Conservation (phyloP, 2,797 vertebrate species). For the Cyprinodon diabolis region DNA sequence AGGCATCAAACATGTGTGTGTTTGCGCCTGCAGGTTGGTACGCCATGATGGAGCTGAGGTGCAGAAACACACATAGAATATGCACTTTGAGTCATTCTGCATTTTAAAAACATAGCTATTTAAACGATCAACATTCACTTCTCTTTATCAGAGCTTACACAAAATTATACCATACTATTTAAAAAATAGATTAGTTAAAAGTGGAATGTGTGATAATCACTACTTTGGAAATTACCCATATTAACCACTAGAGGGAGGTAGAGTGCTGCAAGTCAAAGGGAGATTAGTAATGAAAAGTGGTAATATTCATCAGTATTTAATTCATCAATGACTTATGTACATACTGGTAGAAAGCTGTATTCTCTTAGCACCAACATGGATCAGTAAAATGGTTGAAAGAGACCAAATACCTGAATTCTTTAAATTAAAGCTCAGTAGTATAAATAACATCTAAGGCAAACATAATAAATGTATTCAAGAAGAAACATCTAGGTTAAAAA, state of each 20-base stretch:
- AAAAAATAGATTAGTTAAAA: not conserved
- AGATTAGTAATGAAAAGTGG: too few relatives aligned
- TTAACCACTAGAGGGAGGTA: constrained; percentile 69
- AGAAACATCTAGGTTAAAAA: not conserved
- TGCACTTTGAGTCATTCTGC: not conserved
- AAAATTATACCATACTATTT: not conserved
- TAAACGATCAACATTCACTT: not conserved
- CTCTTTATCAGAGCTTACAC: not conserved
- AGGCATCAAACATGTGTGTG: constrained; percentile 93
- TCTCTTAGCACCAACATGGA: too few relatives aligned
- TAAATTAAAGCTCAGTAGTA: too few relatives aligned
- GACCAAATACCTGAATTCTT: too few relatives aligned
- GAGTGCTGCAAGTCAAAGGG: constrained; percentile 11
- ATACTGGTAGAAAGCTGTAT: not conserved
- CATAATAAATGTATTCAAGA: too few relatives aligned
- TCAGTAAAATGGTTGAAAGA: not conserved
- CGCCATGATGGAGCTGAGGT: constrained; percentile 91
- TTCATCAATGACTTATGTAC: constrained; percentile 31
- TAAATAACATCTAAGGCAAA: too few relatives aligned
- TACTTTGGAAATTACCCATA: too few relatives aligned
- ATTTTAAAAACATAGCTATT: not conserved
- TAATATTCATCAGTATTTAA: constrained; percentile 27
- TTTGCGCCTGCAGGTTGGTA: constrained; percentile 95
- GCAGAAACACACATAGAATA: not conserved
- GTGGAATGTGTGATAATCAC: not conserved